A percentile compares a stretch with the other conserved stretches of the same genome.
Conservation (phyloP, 2,113 vertebrate species). For the Phainopepla nitens region DNA sequence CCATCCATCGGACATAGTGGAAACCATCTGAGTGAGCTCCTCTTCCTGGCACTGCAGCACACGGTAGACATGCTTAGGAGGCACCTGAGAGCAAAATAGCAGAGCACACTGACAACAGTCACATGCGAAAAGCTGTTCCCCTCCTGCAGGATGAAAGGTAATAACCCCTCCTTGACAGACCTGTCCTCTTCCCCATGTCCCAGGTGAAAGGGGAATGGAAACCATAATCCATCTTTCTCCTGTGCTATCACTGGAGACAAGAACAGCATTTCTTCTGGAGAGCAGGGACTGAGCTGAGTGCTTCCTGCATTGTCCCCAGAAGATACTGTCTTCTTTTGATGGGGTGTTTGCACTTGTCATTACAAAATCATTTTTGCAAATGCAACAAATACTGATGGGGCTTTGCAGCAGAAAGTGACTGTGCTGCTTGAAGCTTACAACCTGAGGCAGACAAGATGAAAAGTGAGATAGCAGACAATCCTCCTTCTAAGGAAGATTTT, state of each 20-base stretch:
- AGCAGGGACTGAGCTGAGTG: neutral
- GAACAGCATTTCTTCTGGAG: neutral
- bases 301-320: neutral
- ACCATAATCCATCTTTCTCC: neutral
- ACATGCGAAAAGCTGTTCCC: neutral
- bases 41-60: slow-evolving; percentile 93
- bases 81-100: slow-evolving; percentile 72
- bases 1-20: slow-evolving; percentile 98
- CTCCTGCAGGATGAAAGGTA: neutral
- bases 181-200: neutral
- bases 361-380: neutral
- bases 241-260: neutral
- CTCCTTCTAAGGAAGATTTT: neutral
- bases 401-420: neutral
- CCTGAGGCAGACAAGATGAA: neutral
- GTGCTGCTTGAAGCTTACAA: neutral
- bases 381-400: neutral
- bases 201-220: neutral
- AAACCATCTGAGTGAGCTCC: slow-evolving; percentile 97
- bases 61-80: slow-evolving; percentile 86
- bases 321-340: neutral
- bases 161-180: neutral
- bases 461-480: neutral
- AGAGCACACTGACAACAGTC: neutral
- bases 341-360: neutral